A percentile compares a stretch with the other conserved stretches of the same genome.
These are phyloP conservation scores for Graptemys geographica DNA, from an alignment of 2,797 vertebrate genomes.

Conservation along the genomic window DNA sequence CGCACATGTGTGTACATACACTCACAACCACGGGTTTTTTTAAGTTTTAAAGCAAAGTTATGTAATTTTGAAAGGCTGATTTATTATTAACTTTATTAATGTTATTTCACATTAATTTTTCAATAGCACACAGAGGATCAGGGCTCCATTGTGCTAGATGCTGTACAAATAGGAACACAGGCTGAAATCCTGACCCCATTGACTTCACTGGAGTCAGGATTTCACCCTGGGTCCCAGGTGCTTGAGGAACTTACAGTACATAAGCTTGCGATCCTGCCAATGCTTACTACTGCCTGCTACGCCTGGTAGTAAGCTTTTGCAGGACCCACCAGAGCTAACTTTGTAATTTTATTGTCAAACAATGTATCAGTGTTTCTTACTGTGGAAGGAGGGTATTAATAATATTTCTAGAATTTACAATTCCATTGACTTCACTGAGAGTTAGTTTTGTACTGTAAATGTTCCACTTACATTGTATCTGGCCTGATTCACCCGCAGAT, in stretches of 20 bases:
- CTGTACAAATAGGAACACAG: conserved; percentile 37
- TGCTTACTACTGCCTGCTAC: background rate
- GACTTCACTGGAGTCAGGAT: background rate
- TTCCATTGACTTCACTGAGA: conserved; percentile 50
- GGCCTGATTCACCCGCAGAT: conserved; percentile 54
- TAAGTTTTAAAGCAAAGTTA: background rate
- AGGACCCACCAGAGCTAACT: background rate
- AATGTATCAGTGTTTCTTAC: background rate
- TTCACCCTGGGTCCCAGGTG: conserved; percentile 41
- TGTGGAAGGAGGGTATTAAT: background rate
- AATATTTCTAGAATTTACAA: conserved; percentile 54
- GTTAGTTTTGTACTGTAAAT: conserved; percentile 46
- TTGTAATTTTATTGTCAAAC: conserved; percentile 46
- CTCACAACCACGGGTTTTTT: background rate
- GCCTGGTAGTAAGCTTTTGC: conserved; percentile 31
- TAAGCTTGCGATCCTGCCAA: conserved; percentile 30
- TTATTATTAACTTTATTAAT: background rate
- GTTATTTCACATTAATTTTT: background rate
- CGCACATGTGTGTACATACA: background rate
- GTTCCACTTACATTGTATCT: conserved; percentile 58
- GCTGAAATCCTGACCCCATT: conserved; percentile 32
- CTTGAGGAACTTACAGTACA: background rate
- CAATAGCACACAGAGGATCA: background rate
- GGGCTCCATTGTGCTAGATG: background rate
- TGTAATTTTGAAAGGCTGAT: conserved; percentile 17